These are phyloP conservation scores for Mus minutoides DNA, from an alignment of 2,797 vertebrate species.

Conservation along the genomic window DNA sequence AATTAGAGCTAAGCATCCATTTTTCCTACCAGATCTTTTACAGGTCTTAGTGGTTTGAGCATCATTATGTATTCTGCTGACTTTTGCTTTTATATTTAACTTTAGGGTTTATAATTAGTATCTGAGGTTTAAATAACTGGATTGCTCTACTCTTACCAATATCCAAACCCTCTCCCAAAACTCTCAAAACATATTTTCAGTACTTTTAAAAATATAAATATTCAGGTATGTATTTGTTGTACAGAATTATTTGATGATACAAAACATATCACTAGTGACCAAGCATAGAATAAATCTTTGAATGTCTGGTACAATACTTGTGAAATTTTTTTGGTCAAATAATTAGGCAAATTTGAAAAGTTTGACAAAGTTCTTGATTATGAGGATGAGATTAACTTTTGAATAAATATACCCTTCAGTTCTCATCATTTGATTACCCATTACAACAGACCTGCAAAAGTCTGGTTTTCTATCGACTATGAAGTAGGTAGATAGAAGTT, in stretches of 20 bases:
- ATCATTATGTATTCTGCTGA: background rate
- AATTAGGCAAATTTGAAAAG: background rate
- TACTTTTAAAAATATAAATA: background rate
- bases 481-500: background rate
- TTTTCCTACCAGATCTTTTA: background rate
- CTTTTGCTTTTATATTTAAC: background rate
- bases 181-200: background rate
- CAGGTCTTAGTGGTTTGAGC: background rate
- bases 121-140: background rate
- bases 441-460: background rate
- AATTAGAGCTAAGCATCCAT: background rate
- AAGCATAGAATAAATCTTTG: background rate
- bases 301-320: background rate
- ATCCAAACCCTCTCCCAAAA: background rate
- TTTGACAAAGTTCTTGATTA: background rate
- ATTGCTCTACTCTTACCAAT: background rate
- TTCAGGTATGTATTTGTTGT: background rate
- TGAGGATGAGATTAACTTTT: background rate
- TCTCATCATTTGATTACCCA: background rate
- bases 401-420: background rate
- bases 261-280: background rate
- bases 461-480: background rate
- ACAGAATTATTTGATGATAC: background rate
- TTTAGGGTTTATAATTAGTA: background rate
- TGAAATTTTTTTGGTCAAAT: background rate